Percentiles rank a stretch among this genome's conserved stretches.
Conservation (phyloP, 2,113 vertebrate genomes). For the Myotis davidii region DNA sequence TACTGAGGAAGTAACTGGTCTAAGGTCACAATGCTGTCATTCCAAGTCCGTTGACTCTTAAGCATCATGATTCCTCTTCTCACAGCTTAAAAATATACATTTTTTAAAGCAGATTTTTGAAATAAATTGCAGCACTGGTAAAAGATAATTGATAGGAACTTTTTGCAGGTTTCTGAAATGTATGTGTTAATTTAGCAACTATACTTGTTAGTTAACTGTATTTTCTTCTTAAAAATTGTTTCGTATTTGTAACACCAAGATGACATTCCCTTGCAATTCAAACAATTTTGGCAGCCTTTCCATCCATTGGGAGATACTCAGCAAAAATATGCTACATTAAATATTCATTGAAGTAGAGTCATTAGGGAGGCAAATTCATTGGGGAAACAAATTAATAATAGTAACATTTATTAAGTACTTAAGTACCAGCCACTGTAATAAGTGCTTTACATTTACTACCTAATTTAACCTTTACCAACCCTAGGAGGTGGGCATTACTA, state of each 20-base stretch:
- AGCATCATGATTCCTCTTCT: neutral
- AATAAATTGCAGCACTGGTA: neutral
- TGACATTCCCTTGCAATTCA: neutral
- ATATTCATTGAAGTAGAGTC: conserved; percentile 37
- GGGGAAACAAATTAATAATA: conserved; percentile 40
- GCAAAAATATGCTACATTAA: neutral
- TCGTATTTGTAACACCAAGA: neutral
- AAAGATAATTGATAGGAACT: neutral
- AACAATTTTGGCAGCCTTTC: neutral
- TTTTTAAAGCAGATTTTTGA: conserved; percentile 1
- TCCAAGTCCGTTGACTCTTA: neutral
- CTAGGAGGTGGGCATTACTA: neutral
- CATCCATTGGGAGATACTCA: neutral
- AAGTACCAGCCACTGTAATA: neutral
- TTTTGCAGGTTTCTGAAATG: conserved; percentile 9
- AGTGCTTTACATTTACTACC: neutral
- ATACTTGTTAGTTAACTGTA: neutral
- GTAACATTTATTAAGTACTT: neutral
- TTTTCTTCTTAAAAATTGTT: conserved; percentile 32
- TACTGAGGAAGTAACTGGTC: neutral
- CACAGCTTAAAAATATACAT: neutral
- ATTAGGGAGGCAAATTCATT: conserved; percentile 21
- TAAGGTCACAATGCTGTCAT: neutral
- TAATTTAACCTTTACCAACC: neutral
- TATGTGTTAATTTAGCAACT: neutral